Evolutionary conservation across 2,797 vertebrate species (phyloP), one percentile per base, ranked within the genome.

Genomic region (Lacerta agilis): DNA sequence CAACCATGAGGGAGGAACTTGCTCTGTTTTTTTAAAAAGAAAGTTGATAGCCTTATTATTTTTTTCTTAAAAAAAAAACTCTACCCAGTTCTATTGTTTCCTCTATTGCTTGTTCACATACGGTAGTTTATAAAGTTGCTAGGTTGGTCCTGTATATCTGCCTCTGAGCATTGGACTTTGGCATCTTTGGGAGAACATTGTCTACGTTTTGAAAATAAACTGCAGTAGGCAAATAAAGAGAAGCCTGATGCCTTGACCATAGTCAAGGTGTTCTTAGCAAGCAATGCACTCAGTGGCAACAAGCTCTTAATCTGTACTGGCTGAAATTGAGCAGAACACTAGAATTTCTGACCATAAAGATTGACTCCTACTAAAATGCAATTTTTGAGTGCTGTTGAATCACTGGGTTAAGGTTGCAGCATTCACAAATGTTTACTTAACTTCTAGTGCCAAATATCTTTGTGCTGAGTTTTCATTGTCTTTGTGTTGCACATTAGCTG

Each of bases 391-490:
- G 92, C 95, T 94, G 90, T 95, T 17, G 20, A 77, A 90, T 88
- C 91, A 93, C 89, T 88, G 90, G 88, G 20, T 36, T 94, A 95
- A 94, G 58, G 96, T 96, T 96, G 95, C 90, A 95, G 93, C 73
- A 89, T 88, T 94, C 91, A 89, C 94, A 97, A 97, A 97, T 96
- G 96, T 97, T 97, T 96, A 94, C 92, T 18, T 87, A 95, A 82
- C 91, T 92, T 75, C 79, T 90, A 66, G 86, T 92, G 94, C 96
- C 96, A 97, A 95, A 96, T 97, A 96, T 91, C 95, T 96, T 93
- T 95, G 91, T 95, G 90, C 95, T 95, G 94, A 96, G 88, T 3
- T 61, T 95, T 95, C 92, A 92, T 93, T 93, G 87, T 93, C 41
- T 29, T 91, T 87, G 73, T 86, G 82, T 86, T 93, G 93, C 80